Conservation (phyloP, 2,113 vertebrate species). For the Daphoenositta chrysoptera region DNA sequence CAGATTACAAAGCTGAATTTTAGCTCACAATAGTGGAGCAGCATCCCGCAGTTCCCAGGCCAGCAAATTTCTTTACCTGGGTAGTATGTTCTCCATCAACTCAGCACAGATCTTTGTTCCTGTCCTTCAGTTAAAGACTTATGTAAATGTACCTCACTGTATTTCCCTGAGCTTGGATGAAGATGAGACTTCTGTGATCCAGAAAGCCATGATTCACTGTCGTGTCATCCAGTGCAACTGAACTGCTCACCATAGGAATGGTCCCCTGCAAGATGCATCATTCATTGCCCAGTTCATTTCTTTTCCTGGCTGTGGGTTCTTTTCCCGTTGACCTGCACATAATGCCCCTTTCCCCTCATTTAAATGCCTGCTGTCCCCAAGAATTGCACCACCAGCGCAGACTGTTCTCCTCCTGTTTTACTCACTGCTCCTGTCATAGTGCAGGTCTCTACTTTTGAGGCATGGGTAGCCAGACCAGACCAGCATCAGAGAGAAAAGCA, state of each 20-base stretch:
- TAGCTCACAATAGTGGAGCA: neutral
- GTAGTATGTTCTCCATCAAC: neutral
- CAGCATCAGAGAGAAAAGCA: neutral
- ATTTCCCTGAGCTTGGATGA: neutral
- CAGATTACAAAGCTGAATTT: neutral
- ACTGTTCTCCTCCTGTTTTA: neutral
- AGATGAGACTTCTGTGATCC: fast-evolving
- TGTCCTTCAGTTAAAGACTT: neutral
- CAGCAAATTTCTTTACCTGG: neutral
- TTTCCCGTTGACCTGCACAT: neutral
- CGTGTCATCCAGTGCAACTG: neutral
- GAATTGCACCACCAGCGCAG: neutral
- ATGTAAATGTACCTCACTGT: neutral
- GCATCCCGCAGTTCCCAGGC: neutral
- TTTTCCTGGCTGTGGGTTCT: neutral
- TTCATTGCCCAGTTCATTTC: neutral
- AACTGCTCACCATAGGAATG: neutral
- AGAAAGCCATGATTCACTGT: neutral
- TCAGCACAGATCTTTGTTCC: neutral
- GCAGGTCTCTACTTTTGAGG: neutral
- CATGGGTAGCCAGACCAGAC: neutral
- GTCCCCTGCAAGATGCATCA: neutral
- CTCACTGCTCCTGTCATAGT: neutral
- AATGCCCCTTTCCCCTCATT: neutral
- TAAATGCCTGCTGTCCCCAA: neutral